Evolutionary conservation across 2,888 invertebrate species (phyloP), one percentile per base, ranked within the genome.

Genomic region (Papilio demoleus): DNA sequence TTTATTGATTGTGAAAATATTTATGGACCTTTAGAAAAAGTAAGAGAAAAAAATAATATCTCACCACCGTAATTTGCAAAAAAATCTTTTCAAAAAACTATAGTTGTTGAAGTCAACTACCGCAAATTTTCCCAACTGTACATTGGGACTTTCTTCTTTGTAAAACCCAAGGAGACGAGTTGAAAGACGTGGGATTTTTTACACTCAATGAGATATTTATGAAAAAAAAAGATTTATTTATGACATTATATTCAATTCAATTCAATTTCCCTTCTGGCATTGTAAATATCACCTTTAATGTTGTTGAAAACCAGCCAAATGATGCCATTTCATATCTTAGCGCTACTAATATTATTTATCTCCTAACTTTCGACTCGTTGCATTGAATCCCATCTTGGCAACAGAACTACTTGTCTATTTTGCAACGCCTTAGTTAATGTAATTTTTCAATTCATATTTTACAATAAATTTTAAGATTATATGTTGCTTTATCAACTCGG

Each of bases 1-100:
- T 73, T 72, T 70, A 72, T 73, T 68, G 67, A 67, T 61, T 61
- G 34, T 45, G 53, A 53, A 38, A 59, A 59, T 38, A 59, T 42
- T 36, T 61, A 42, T 27, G 27, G 17, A 27, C 24, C 40, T 9
- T 40, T 11, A 40, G 2, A 14, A 4, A n/a, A n/a, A n/a, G n/a
- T 38, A 38, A 36, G 31, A 31, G 6, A 31, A 31, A 31, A 31
- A 31, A n/a, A n/a, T n/a, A n/a, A n/a, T n/a, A n/a, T n/a, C n/a
- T n/a, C n/a, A n/a, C n/a, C n/a, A n/a, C n/a, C n/a, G n/a, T n/a
- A n/a, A n/a, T n/a, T n/a, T n/a, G n/a, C n/a, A n/a, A n/a, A n/a
- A n/a, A n/a, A n/a, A n/a, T n/a, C n/a, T n/a, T n/a, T n/a, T n/a
- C n/a, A n/a, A n/a, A n/a, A n/a, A n/a, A n/a, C n/a, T n/a, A n/a